phyloP scores from a whole-genome alignment of 1,140 invertebrate genomes.

The Babylonia areolata region DNA sequence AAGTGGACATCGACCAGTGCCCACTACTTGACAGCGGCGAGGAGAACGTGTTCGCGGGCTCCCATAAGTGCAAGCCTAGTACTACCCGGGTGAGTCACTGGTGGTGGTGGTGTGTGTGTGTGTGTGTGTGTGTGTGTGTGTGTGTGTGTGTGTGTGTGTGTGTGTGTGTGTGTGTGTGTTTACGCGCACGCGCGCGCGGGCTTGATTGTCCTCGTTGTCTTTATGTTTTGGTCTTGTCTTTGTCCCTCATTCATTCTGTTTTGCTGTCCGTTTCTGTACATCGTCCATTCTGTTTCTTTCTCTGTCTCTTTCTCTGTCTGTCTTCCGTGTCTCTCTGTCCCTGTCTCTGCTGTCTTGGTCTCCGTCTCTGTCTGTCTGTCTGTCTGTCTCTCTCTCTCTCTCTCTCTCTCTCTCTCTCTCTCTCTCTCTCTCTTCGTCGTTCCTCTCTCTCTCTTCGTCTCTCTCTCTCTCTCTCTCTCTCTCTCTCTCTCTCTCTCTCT shows the following conservation, averaged over 20 bases:
- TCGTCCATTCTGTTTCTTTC: neutral
- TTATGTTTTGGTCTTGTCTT: neutral
- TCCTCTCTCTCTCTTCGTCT: neutral
- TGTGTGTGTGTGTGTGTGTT: too few relatives aligned
- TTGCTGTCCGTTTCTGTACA: neutral
- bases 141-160: slow-evolving; percentile 13
- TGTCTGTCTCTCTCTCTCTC: neutral
- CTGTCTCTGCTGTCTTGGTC: neutral
- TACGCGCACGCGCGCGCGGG: neutral
- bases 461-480: neutral
- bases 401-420: neutral
- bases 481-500: neutral
- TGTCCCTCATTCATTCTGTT: neutral
- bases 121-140: slow-evolving; percentile 7
- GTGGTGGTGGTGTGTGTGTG: neutral
- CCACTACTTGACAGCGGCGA: slow-evolving; percentile 85
- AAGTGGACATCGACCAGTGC: slow-evolving; percentile 98
- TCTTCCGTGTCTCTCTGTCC: neutral
- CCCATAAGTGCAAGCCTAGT: slow-evolving; percentile 93
- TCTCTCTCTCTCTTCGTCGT: too few relatives aligned
- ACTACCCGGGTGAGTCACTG: slow-evolving; percentile 77
- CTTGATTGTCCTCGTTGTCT: neutral
- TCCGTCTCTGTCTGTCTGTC: neutral
- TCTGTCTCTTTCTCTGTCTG: neutral
- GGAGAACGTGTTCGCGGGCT: slow-evolving; percentile 94